Evolutionary conservation across 1,140 invertebrate species (phyloP), one percentile per base, ranked within the genome.

Genomic region (Drosophila aff.): DNA sequence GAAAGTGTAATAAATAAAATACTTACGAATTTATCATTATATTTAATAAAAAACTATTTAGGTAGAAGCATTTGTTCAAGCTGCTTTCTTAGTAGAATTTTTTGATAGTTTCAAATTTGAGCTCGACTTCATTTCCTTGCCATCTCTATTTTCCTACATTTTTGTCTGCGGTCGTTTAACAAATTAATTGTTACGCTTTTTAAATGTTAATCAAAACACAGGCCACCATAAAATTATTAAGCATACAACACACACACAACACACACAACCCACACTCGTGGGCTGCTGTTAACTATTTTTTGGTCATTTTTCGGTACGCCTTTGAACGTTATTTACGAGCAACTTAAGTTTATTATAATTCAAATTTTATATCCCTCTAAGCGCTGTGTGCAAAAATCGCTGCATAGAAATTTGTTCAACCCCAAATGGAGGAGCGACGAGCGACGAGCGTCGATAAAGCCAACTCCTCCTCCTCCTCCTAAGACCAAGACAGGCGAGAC

Each of bases 321-420:
- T 89, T 89, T 89, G 81, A 89, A 90, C 84, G 72, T 89, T 79
- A 90, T 89, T 89, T 89, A 89, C 83, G 85, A 81, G 55, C 82
- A 90, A 81, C 83, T 89, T 85, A 74, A 82, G 49, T 91, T 90
- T 90, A 82, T 90, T 91, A 90, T 90, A 77, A 89, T 89, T 85
- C 68, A 85, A 89, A 89, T 85, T 90, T 85, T 90, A 91, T 82
- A 67, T 76, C 44, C 52, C 58, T 73, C 64, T 40, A 50, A 81
- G 55, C 46, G 55, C 46, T 28, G 46, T 58, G 43, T 53, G 76
- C 67, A 81, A 89, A 80, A 77, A 79, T 67, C 57, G 62, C 52
- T 78, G 58, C 50, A 63, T 71, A 84, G 73, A 84, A 81, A 78
- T 79, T 83, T 72, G 31, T 67, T 53, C 36, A 71, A 21, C 26